Evolutionary conservation across 1,140 invertebrate species (phyloP).

Genomic region (Conus ventricosus): DNA sequence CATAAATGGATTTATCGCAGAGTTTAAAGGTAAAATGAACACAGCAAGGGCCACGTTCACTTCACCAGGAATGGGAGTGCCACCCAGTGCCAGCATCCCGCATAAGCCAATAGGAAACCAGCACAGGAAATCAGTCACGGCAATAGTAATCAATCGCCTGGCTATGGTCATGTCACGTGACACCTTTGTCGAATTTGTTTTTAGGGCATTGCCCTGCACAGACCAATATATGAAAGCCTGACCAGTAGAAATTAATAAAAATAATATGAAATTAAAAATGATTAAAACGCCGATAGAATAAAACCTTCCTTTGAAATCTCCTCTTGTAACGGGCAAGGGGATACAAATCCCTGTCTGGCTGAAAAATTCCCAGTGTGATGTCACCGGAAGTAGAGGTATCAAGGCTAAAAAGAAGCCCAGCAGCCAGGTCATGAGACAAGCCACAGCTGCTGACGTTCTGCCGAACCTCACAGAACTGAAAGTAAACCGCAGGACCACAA

Average conservation of each 20-base stretch:
- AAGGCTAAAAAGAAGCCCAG: conserved; percentile 35
- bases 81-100: not conserved
- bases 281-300: conserved; percentile 49
- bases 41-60: not conserved
- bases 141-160: not conserved
- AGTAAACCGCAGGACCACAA: conserved; percentile 32
- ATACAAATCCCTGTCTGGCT: conserved; percentile 48
- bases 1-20: conserved; percentile 5
- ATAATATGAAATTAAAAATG: conserved; percentile 45
- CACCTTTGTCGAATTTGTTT: not conserved
- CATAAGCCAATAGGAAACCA: conserved; percentile 15
- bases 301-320: conserved; percentile 37
- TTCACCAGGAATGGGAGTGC: not conserved
- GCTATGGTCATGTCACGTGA: not conserved
- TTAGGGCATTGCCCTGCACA: conserved; percentile 8
- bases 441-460: not conserved
- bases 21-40: conserved; percentile 3
- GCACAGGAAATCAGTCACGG: not conserved
- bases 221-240: conserved; percentile 46
- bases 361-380: conserved; percentile 44
- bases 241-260: conserved; percentile 43
- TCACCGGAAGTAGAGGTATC: conserved; percentile 34
- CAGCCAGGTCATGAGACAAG: conserved; percentile 28
- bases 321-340: conserved; percentile 44
- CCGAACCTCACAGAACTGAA: not conserved